phyloP scores from a whole-genome alignment of 2,888 invertebrate species.

The Andrena minutula region DNA sequence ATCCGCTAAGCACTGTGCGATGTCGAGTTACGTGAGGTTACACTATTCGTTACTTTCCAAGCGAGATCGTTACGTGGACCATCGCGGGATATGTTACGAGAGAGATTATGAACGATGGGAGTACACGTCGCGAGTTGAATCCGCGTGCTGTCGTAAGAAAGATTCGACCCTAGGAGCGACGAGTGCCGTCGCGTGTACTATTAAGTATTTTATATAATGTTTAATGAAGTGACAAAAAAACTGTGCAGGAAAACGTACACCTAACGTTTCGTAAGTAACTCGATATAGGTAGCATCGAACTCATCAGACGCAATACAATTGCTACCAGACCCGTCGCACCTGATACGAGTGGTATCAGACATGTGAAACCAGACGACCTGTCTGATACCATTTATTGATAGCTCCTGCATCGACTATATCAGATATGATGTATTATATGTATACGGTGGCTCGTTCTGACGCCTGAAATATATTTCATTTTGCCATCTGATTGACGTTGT shows the following conservation, averaged over 20 bases:
- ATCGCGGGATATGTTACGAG: constrained; percentile 41
- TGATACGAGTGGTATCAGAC: no score
- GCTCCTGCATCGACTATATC: no score
- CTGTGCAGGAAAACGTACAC: background rate
- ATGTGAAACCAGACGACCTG: no score
- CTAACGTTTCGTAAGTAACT: background rate
- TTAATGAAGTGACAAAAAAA: background rate
- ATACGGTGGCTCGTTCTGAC: no score
- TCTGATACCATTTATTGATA: no score
- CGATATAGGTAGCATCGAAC: no score
- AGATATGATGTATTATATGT: no score
- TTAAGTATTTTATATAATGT: constrained; percentile 39
- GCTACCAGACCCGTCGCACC: no score
- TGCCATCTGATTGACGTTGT: no score
- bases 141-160: constrained; percentile 21
- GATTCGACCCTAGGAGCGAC: background rate
- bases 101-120: constrained; percentile 2
- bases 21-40: constrained; percentile 50
- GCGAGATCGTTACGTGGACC: constrained; percentile 54
- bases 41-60: constrained; percentile 55
- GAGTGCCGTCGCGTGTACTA: background rate
- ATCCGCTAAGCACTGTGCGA: background rate
- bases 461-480: no score
- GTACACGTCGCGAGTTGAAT: background rate
- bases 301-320: no score